Evolutionary conservation across 2,113 vertebrate species (phyloP), one percentile per base, ranked within the genome.

Genomic region (Ptilonorhynchus violaceus): DNA sequence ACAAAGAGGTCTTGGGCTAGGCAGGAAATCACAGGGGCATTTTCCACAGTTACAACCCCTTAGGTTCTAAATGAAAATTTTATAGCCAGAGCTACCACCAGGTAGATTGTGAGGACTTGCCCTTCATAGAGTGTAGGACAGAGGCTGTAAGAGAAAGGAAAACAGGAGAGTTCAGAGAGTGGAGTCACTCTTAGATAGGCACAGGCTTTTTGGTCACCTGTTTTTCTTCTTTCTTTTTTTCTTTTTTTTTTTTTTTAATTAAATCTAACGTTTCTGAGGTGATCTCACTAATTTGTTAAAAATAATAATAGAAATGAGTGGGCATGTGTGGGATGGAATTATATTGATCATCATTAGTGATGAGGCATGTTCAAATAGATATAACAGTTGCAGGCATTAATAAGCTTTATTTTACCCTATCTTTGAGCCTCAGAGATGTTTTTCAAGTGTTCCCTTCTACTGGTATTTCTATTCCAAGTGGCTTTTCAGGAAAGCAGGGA

Each of bases 281-380:
- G 63, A 96, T 90, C 74, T 92, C 79, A 90, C 79, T 87, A 63
- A 91, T 92, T 84, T 62, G n/a, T 90, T 92, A 92, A 92, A 91
- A 96, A 78, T 84, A 94, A 90, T 85, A 93, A 93, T 96, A 93
- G 92, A 90, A 93, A 33, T 23, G 92, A 95, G 92, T 94, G 66
- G 93, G 93, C 92, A 49, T 30, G 28, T 59, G 96, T 94, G 95
- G 95, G 93, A 81, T 92, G 83, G 49, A 94, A 69, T 84, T 80
- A 56, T 67, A 56, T 93, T 63, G 91, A 93, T 93, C 72, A 58
- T 39, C 67, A 60, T 92, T 86, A 96, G 83, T 33, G 83, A 90
- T 84, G 81, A 93, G 85, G 82, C 73, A 69, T 53, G 12, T 88
- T 96, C 80, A 83, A 89, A 72, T 55, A 92, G 86, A 56, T 86